phyloP scores from a whole-genome alignment of 2,888 invertebrate genomes.

The Agrilus cyanescens region DNA sequence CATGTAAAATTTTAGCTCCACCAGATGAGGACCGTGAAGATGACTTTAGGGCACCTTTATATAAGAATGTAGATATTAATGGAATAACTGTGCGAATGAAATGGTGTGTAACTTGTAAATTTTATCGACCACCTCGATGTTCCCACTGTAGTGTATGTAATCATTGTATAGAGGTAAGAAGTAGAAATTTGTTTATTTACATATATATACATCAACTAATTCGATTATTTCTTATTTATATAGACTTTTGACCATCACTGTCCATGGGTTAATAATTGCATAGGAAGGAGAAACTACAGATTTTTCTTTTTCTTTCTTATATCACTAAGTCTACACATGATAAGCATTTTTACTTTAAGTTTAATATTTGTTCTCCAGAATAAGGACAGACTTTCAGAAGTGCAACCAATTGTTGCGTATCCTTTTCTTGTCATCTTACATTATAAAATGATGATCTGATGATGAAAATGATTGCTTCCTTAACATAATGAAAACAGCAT shows the following conservation, averaged over 20 bases:
- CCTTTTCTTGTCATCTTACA: constrained; percentile 42
- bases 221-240: constrained; percentile 5
- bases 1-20: constrained; percentile 51
- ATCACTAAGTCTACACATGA: constrained; percentile 93
- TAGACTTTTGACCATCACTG: constrained; percentile 99
- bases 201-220: not conserved
- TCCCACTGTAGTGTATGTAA: constrained; percentile 99
- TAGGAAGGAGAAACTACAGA: constrained; percentile 92
- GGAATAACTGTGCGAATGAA: constrained; percentile 99
- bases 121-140: constrained; percentile 97
- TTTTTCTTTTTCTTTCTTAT: constrained; percentile 98
- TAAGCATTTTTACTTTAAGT: constrained; percentile 90
- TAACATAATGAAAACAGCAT: constrained; percentile 45
- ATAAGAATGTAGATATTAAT: constrained; percentile 95
- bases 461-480: constrained; percentile 17
- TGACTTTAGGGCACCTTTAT: constrained; percentile 91
- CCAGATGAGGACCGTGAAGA: constrained; percentile 96
- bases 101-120: constrained; percentile 99
- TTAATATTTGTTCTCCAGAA: constrained; percentile 83
- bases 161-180: constrained; percentile 85
- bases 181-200: no score
- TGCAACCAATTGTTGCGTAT: constrained; percentile 77
- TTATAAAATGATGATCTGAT: no score
- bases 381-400: constrained; percentile 67
- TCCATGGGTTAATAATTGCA: constrained; percentile 96